Evolutionary conservation across 2,888 invertebrate genomes (phyloP).

Genomic region (Penaeus monodon): DNA sequence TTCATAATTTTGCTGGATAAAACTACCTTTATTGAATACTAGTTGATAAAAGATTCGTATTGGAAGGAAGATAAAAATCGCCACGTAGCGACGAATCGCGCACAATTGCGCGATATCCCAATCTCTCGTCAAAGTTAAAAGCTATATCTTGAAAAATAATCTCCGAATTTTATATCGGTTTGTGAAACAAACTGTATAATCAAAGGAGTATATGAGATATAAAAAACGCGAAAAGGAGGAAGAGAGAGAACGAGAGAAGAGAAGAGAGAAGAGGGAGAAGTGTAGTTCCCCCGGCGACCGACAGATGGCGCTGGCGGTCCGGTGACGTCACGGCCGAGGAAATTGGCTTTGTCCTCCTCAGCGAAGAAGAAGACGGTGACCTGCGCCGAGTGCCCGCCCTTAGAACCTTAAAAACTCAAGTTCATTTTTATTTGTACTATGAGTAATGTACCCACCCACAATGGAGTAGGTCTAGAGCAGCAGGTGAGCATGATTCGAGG

Average conservation of each 20-base stretch:
- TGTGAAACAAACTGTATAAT: too few species aligned
- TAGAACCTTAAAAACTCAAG: conserved; percentile 37
- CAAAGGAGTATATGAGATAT: too few species aligned
- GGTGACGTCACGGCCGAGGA: conserved; percentile 52
- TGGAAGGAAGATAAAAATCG: too few species aligned
- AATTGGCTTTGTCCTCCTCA: conserved; percentile 57
- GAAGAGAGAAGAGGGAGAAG: not conserved
- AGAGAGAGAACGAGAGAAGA: not conserved
- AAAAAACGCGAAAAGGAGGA: not conserved
- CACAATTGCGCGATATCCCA: too few species aligned
- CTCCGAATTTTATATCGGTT: too few species aligned
- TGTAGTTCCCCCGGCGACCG: not conserved
- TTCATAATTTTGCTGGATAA: too few species aligned
- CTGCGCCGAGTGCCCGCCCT: conserved; percentile 29
- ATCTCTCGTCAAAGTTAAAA: too few species aligned
- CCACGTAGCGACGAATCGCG: too few species aligned
- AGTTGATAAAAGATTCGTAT: too few species aligned
- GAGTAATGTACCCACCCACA: conserved; percentile 65
- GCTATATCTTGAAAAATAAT: too few species aligned
- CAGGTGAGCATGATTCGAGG: conserved; percentile 53
- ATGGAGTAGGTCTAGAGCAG: conserved; percentile 65
- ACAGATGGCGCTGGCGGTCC: conserved; percentile 2
- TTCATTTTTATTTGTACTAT: conserved; percentile 61
- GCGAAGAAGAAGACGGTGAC: conserved; percentile 26
- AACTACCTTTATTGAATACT: too few species aligned